phyloP scores from a whole-genome alignment of 2,797 vertebrate genomes.

The Periophthalmus magnuspinnatus region DNA sequence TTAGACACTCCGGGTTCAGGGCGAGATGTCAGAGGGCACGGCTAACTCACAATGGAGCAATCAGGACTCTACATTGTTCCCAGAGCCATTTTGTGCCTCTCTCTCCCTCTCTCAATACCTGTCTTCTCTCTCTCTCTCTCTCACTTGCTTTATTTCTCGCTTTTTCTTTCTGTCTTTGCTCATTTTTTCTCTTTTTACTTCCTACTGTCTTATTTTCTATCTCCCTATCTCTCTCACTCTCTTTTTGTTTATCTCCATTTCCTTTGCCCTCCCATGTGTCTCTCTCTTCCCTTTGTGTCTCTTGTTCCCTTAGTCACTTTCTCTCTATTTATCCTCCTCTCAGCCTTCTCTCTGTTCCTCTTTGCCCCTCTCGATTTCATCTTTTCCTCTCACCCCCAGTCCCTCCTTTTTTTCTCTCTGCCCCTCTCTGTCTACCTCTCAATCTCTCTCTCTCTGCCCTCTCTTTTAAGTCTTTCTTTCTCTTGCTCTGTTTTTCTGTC shows the following conservation, averaged over 20 bases:
- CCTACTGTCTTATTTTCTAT: not conserved
- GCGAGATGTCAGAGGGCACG: conserved; percentile 69
- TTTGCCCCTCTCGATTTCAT: no score
- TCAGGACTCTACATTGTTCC: conserved; percentile 70
- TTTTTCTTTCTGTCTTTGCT: no score
- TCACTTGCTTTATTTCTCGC: not conserved
- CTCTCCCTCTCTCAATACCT: conserved; percentile 34
- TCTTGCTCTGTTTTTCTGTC: no score
- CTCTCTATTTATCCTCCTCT: not conserved
- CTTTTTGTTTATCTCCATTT: not conserved
- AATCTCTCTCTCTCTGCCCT: not conserved
- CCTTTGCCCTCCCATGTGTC: no score
- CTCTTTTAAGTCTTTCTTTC: not conserved
- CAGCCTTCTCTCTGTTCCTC: no score
- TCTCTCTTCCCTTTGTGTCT: not conserved
- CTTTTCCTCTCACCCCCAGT: not conserved
- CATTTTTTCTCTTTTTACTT: not conserved
- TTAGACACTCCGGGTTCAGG: conserved; percentile 64
- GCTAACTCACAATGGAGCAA: conserved; percentile 74
- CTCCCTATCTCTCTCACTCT: not conserved
- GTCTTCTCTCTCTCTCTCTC: not conserved
- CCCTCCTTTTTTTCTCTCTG: no score
- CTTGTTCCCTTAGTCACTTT: not conserved
- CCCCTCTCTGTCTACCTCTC: no score
- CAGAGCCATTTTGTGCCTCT: conserved; percentile 63